Conservation (phyloP, 2,797 vertebrate species). For the Steatocranus sp. region DNA sequence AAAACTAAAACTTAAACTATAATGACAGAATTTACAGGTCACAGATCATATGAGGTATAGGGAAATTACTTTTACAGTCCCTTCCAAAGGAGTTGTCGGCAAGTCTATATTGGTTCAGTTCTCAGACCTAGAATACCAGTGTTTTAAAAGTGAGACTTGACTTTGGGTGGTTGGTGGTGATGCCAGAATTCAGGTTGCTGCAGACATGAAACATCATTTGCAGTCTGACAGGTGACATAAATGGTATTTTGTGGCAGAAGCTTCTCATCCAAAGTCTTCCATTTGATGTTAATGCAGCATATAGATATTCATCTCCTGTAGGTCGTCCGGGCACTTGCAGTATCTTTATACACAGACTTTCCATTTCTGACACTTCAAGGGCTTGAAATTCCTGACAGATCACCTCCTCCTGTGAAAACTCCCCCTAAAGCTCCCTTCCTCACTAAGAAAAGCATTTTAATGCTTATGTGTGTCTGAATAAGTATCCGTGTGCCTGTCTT, state of each 20-base stretch:
- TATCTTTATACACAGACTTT: conserved; percentile 1
- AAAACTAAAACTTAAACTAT: not conserved
- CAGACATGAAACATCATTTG: not conserved
- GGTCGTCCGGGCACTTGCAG: not conserved
- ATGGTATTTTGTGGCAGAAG: not conserved
- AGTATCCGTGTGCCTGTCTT: not conserved
- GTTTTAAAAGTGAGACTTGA: not conserved
- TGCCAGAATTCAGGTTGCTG: not conserved
- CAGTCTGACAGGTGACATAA: not conserved
- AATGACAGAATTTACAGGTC: not conserved
- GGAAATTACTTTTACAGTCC: not conserved
- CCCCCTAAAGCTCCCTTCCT: conserved; percentile 43
- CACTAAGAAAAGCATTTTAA: conserved; percentile 36
- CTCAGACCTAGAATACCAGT: not conserved
- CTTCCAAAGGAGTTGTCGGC: not conserved
- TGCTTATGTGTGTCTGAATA: conserved; percentile 14
- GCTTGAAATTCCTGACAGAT: conserved; percentile 51
- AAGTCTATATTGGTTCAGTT: not conserved
- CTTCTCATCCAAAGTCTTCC: not conserved
- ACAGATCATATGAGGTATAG: not conserved
- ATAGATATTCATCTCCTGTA: conserved; percentile 20
- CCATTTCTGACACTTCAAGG: conserved; percentile 12
- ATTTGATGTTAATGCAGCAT: conserved; percentile 6
- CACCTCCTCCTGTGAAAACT: conserved; percentile 46
- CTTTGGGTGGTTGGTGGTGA: not conserved